Evolutionary conservation across 2,888 invertebrate genomes (phyloP).

Genomic region (Gari tellinella): DNA sequence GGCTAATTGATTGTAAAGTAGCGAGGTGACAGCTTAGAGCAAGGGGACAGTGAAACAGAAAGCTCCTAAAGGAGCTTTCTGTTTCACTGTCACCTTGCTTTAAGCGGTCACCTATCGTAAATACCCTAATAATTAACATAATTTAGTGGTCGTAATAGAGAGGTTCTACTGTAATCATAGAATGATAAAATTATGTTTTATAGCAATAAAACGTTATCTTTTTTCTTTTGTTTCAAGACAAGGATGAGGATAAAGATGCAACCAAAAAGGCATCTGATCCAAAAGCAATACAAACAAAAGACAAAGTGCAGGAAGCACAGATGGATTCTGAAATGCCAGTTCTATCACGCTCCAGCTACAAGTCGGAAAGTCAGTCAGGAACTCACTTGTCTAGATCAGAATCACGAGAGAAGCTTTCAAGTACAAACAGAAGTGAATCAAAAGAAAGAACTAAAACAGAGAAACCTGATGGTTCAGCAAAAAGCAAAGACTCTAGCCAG

Average conservation of each 20-base stretch:
- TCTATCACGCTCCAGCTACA: slow-evolving; percentile 43
- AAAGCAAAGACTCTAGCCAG: slow-evolving; percentile 37
- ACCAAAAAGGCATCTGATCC: slow-evolving; percentile 11
- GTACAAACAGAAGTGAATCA: slow-evolving; percentile 25
- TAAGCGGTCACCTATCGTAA: no score
- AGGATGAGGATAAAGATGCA: slow-evolving; percentile 9
- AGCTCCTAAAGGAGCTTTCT: no score
- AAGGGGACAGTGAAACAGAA: no score
- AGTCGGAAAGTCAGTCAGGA: slow-evolving; percentile 17
- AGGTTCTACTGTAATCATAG: no score
- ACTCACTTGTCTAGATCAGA: slow-evolving; percentile 19
- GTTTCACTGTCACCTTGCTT: no score
- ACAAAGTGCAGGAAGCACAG: slow-evolving; percentile 4
- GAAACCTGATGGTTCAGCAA: slow-evolving; percentile 14
- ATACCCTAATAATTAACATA: no score
- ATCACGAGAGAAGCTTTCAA: slow-evolving; percentile 33
- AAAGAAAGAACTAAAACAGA: slow-evolving; percentile 41
- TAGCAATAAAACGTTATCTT: no score
- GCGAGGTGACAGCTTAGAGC: no score
- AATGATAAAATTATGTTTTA: no score
- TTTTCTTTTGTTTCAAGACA: no score
- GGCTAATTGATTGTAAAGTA: no score
- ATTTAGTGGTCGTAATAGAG: no score
- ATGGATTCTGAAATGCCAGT: slow-evolving; percentile 41
- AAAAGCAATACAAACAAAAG: neutral